Evolutionary conservation across 2,888 invertebrate species (phyloP).

Genomic region (Notodonta dromedarius): DNA sequence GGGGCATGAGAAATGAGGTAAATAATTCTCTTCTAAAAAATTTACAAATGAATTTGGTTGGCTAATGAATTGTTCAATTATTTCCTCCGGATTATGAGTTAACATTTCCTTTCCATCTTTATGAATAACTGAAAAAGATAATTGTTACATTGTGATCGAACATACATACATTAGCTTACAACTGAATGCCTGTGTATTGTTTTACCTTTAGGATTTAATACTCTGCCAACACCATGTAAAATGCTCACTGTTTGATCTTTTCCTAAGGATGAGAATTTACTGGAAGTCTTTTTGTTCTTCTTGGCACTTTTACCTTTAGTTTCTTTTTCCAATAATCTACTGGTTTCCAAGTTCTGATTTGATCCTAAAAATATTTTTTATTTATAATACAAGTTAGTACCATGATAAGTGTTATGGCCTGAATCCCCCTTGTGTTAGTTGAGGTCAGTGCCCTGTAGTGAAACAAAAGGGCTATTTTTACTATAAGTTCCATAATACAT

Average conservation of each 20-base stretch:
- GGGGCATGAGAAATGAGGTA: slow-evolving; percentile 88
- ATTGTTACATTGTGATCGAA: background rate
- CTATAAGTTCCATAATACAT: too few species aligned
- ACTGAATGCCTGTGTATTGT: background rate
- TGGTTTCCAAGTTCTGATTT: slow-evolving; percentile 67
- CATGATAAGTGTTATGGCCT: too few species aligned
- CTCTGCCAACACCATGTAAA: slow-evolving; percentile 90
- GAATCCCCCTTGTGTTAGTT: too few species aligned
- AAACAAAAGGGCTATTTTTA: too few species aligned
- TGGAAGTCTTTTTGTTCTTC: slow-evolving; percentile 67
- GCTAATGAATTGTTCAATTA: slow-evolving; percentile 87
- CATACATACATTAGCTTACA: background rate
- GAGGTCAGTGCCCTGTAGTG: too few species aligned
- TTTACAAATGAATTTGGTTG: slow-evolving; percentile 87
- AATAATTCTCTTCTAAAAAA: slow-evolving; percentile 90
- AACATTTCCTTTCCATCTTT: slow-evolving; percentile 70
- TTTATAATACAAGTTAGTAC: background rate
- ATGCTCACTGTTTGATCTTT: slow-evolving; percentile 89
- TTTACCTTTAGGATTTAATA: slow-evolving; percentile 90
- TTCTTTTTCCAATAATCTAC: slow-evolving; percentile 65
- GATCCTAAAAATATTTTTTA: slow-evolving; percentile 55
- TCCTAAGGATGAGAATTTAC: slow-evolving; percentile 80
- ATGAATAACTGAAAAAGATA: slow-evolving; percentile 51
- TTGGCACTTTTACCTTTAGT: slow-evolving; percentile 68
- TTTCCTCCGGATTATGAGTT: slow-evolving; percentile 85